phyloP scores from a whole-genome alignment of 2,113 vertebrate genomes.

The Hippotragus niger region DNA sequence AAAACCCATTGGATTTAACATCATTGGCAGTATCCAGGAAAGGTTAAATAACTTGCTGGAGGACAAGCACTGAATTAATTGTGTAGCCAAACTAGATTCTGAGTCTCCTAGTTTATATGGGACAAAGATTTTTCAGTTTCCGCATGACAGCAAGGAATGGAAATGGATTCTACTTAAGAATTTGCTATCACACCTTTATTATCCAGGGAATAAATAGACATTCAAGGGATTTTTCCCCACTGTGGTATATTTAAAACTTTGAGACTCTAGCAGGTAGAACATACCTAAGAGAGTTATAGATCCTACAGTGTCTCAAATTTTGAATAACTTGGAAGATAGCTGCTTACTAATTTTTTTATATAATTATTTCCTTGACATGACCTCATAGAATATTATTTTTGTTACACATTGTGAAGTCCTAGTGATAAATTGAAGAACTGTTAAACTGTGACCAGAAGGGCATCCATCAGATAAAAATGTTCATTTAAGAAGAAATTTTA shows the following conservation, averaged over 20 bases:
- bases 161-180: not conserved
- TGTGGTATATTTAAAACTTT: not conserved
- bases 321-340: not conserved
- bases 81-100: not conserved
- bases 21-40: not conserved
- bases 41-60: not conserved
- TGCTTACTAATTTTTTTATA: not conserved
- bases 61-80: not conserved
- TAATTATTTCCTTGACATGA: not conserved
- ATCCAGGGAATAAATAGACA: not conserved
- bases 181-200: not conserved
- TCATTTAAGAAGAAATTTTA: not conserved
- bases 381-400: not conserved
- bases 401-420: not conserved
- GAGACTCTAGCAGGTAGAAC: not conserved
- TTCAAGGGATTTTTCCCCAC: not conserved
- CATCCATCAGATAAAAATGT: not conserved
- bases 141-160: not conserved
- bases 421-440: conserved; percentile 1
- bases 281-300: not conserved
- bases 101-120: not conserved
- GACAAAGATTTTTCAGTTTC: not conserved
- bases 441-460: not conserved
- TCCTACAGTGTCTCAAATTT: not conserved
- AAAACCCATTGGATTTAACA: not conserved